Percentiles rank a stretch among this genome's conserved stretches.
phyloP scores from a whole-genome alignment of 1,140 invertebrate species.

The Amyelois transitella region DNA sequence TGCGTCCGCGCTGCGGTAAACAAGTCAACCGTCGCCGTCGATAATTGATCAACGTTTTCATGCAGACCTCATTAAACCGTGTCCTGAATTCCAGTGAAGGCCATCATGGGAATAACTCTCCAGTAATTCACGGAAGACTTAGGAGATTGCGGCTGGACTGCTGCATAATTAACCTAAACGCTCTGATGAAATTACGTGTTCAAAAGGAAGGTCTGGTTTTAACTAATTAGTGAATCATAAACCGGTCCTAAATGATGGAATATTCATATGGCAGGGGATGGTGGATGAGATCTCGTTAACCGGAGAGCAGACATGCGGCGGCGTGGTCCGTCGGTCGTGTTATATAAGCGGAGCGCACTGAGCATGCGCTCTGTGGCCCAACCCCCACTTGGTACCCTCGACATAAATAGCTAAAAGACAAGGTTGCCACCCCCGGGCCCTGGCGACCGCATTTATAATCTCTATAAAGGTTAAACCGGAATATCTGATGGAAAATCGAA shows the following conservation, averaged over 20 bases:
- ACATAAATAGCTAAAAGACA: conserved; percentile 72
- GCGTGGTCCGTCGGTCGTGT: conserved; percentile 36
- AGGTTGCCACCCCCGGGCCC: conserved; percentile 65
- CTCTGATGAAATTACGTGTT: background rate
- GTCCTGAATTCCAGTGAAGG: conserved; percentile 62
- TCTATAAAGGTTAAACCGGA: conserved; percentile 69
- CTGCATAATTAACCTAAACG: background rate
- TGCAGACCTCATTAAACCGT: conserved; percentile 64
- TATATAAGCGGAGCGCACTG: conserved; percentile 56
- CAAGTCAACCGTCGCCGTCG: conserved; percentile 56
- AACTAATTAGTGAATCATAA: conserved; percentile 16
- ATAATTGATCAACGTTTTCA: conserved; percentile 69
- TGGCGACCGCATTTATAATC: conserved; percentile 67
- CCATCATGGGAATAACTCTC: conserved; percentile 40
- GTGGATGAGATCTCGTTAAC: conserved; percentile 18
- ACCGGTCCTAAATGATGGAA: conserved; percentile 25
- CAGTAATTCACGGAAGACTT: conserved; percentile 6
- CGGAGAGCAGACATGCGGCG: conserved; percentile 20
- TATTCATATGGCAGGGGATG: conserved; percentile 38
- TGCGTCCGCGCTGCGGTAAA: conserved; percentile 64
- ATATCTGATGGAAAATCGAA: conserved; percentile 63
- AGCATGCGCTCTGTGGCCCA: conserved; percentile 53
- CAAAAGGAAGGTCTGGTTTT: background rate
- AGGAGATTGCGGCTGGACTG: conserved; percentile 3
- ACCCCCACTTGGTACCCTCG: conserved; percentile 53